phyloP scores from a whole-genome alignment of 2,113 vertebrate genomes.

The Fukomys damarensis region DNA sequence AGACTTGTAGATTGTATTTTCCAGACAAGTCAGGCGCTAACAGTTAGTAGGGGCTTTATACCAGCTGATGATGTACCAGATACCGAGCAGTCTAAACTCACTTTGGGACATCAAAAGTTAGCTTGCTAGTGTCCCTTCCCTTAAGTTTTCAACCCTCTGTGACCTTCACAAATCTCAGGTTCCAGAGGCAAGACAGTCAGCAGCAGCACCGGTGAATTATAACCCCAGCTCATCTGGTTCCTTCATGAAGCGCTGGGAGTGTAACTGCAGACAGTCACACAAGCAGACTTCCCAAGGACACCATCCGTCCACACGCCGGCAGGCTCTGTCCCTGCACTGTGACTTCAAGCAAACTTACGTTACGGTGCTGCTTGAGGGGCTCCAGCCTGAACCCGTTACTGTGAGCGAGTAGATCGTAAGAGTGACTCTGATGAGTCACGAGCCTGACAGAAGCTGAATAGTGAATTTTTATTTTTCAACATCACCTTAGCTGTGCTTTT shows the following conservation, averaged over 20 bases:
- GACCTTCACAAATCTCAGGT: not conserved
- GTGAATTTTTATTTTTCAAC: not conserved
- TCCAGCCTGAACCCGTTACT: not conserved
- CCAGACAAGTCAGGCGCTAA: too few species aligned
- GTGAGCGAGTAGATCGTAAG: too few species aligned
- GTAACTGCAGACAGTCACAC: not conserved
- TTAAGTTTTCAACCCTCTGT: not conserved
- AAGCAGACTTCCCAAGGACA: too few species aligned
- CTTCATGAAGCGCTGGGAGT: not conserved
- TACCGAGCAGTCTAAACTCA: fast-evolving
- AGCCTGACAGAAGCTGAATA: not conserved
- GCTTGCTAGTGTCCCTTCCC: not conserved
- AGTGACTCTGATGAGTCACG: not conserved
- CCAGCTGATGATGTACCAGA: too few species aligned
- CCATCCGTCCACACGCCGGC: fast-evolving
- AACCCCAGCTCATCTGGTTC: not conserved
- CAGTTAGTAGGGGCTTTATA: not conserved
- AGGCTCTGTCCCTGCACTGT: not conserved
- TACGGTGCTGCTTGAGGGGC: not conserved
- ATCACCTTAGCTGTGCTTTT: fast-evolving
- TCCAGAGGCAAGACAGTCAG: not conserved
- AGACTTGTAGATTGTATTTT: not conserved
- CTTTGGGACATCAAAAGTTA: not conserved
- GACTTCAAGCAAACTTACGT: not conserved
- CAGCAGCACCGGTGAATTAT: not conserved